phyloP scores from a whole-genome alignment of 2,113 vertebrate species.

The Sylvia atricapilla region DNA sequence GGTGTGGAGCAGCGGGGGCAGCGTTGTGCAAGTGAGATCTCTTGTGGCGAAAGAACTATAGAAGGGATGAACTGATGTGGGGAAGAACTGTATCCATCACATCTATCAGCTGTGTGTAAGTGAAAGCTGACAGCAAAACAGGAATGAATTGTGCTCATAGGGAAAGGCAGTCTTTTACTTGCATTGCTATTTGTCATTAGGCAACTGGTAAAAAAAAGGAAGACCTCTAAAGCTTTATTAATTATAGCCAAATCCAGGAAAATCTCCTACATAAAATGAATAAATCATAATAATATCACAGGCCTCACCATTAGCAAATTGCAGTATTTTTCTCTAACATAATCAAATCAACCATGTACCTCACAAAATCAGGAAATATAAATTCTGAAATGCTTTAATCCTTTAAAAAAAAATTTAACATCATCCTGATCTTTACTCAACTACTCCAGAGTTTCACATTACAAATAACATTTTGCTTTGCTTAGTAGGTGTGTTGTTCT shows the following conservation, averaged over 20 bases:
- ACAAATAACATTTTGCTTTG: background rate
- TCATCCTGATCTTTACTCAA: background rate
- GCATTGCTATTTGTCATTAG: background rate
- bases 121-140: background rate
- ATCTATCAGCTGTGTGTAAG: background rate
- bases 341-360: background rate
- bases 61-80: background rate
- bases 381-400: background rate
- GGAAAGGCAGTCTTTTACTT: background rate
- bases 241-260: conserved; percentile 27
- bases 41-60: background rate
- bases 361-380: background rate
- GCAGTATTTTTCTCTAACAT: background rate
- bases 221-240: conserved; percentile 34
- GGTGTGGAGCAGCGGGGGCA: rapidly evolving
- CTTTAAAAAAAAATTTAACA: background rate
- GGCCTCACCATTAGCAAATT: conserved; percentile 15
- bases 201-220: background rate
- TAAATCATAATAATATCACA: background rate
- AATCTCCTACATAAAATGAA: conserved; percentile 6
- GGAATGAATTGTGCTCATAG: background rate
- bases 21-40: background rate
- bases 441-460: background rate
- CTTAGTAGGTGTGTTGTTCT: background rate
- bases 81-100: background rate